Base-by-base conservation (phyloP, 2,888 invertebrate species). In the Mythimna pallens region DNA sequence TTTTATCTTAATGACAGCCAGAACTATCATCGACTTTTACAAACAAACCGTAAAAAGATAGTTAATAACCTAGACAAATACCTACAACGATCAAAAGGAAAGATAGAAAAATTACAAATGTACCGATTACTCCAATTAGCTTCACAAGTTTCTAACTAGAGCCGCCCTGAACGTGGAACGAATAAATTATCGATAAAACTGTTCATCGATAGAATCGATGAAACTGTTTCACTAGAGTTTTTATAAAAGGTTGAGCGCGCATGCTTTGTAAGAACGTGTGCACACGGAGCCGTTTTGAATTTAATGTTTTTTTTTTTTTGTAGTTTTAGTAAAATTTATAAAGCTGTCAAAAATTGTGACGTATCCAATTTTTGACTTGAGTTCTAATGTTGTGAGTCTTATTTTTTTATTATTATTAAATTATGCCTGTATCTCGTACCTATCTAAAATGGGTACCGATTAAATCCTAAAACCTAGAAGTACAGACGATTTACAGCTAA, bases 161-260 rank as follows among this genome's bases (percentile, higher is more conserved):
- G 73, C 65, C 71, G 69, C 69, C 75, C 69, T 76, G 76, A 72
- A 86, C 80, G 80, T 77, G 81, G 66, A 82, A 78, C 77, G 81
- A 85, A 84, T 86, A 80, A 78, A 78, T 86, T 78, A 84, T 84
- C 84, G 85, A 84, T 70, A 76, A 82, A 85, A 80, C 74, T 64
- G 77, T 78, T 84, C 59, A 78, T 85, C 85, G 80, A 83, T 82
- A 83, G 9, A 74, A 78, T 80, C 82, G 78, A 79, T 76, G 70
- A 76, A 83, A 81, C 76, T 67, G 72, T 77, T 83, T 65, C 61
- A 54, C 62, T 74, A 47, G 52, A 67, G 73, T 86, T 83, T 76
- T 83, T 80, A 58, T 52, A 73, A 84, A 87, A 85, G 80, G 84
- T 85, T 86, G 75, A 78, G 78, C 70, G 75, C 81, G 74, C 78